Evolutionary conservation across 2,113 vertebrate species (phyloP), one percentile per base, ranked within the genome.

Genomic region (Rattus rattus): DNA sequence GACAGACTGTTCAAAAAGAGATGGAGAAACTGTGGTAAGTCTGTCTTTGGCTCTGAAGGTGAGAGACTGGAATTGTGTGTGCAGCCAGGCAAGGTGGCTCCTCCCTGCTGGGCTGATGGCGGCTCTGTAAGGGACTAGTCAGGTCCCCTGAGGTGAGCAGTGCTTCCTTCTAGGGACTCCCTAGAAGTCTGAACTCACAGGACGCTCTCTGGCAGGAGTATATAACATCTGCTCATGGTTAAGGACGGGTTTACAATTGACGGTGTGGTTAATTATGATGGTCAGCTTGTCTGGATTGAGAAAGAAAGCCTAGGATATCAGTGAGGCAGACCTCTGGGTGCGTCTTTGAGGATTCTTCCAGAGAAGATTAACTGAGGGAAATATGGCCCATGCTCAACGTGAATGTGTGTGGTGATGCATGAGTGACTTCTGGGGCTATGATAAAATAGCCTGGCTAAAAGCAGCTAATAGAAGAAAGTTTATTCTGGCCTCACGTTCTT

Each of bases 1-100:
- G 89, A 92, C 98, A 98, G 98, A 96, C 24, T 98, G 97, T 97
- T 98, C 91, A 86, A 92, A 95, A 97, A 97, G 88, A 97, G 97
- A 0, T 36, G 72, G 84, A 94, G 86, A 97, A 98, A 94, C 61
- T 3, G 0, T 26, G 97, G 97, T 70, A 97, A 98, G 98, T 95
- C 97, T 98, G 96, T 95, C 98, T 97, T 94, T 3, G 65, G 79
- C 39, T 97, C 92, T 30, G 4, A 97, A 98, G 96, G 98, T 97
- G 98, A 98, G 93, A 9, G 83, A 97, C 84, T 86, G 95, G 95
- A 77, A 95, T 92, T 26, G 5, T 96, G 97, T 75, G 49, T 80
- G 24, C 39, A 84, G 77, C 54, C 92, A 76, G 93, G 92, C 90
- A 67, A 79, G 95, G n/a, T 79, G 39, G 13, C 67, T 92, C 81